phyloP scores from a whole-genome alignment of 2,888 invertebrate genomes.

The Lymantria monacha region DNA sequence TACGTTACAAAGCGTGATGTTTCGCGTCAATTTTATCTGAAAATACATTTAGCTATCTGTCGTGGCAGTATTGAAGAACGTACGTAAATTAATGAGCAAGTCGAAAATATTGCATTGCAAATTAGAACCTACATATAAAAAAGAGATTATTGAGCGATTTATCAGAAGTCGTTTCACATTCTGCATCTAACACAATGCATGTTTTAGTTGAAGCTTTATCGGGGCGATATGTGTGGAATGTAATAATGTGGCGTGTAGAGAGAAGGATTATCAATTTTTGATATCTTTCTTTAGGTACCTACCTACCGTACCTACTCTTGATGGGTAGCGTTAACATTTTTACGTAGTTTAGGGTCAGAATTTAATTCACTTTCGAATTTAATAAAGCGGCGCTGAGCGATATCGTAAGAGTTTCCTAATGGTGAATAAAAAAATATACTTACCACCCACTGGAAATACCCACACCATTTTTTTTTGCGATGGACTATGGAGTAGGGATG shows the following conservation, averaged over 20 bases:
- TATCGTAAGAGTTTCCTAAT: neutral
- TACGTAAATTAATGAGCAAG: no score
- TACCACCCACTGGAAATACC: neutral
- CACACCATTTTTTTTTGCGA: no score
- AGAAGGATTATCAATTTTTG: neutral
- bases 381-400: neutral
- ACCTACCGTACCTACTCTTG: neutral
- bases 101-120: neutral
- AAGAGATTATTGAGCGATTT: neutral
- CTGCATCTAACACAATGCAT: neutral
- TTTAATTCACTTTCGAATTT: neutral
- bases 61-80: neutral
- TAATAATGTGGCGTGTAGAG: neutral
- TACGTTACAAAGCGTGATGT: neutral
- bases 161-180: neutral
- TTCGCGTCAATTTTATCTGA: neutral
- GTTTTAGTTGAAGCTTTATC: neutral
- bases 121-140: neutral
- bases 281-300: neutral
- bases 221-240: neutral
- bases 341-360: neutral
- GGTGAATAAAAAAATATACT: neutral
- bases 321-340: neutral
- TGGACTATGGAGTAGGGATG: no score
- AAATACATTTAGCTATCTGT: neutral